Percentiles rank a stretch among this genome's conserved stretches.
Conservation (phyloP, 2,797 vertebrate genomes). For the Hirundo rustica region DNA sequence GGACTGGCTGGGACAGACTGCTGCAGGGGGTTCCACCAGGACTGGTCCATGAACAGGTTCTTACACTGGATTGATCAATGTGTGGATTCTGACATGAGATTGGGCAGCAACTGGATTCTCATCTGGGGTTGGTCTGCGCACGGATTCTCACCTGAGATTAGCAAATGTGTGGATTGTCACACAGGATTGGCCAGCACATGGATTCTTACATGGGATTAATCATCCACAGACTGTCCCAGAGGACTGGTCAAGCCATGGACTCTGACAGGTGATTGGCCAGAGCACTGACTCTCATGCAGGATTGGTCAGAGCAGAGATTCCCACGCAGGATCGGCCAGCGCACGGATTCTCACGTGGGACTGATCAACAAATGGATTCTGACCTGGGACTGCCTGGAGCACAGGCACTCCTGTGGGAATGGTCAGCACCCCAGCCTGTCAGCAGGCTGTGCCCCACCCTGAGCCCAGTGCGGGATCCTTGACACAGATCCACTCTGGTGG, state of each 20-base stretch:
- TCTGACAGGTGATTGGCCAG: neutral
- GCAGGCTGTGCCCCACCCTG: neutral
- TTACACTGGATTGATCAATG: neutral
- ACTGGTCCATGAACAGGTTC: neutral
- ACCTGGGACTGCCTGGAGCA: neutral
- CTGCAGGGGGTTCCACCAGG: neutral
- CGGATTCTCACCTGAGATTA: neutral
- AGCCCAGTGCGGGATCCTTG: neutral
- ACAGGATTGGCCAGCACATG: neutral
- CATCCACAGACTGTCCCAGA: fast-evolving
- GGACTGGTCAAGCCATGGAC: neutral
- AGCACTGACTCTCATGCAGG: neutral
- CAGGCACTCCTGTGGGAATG: fast-evolving
- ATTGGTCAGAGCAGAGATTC: neutral
- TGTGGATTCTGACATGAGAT: neutral
- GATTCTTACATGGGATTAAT: neutral
- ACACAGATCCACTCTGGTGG: neutral
- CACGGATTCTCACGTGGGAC: neutral
- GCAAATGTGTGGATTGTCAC: neutral
- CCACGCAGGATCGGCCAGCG: neutral
- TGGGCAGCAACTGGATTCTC: neutral
- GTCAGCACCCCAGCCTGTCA: neutral
- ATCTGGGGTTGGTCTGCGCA: neutral
- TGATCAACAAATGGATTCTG: neutral
- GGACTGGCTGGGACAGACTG: neutral